Evolutionary conservation across 2,888 invertebrate genomes (phyloP).

Genomic region (Andrena dorsata): DNA sequence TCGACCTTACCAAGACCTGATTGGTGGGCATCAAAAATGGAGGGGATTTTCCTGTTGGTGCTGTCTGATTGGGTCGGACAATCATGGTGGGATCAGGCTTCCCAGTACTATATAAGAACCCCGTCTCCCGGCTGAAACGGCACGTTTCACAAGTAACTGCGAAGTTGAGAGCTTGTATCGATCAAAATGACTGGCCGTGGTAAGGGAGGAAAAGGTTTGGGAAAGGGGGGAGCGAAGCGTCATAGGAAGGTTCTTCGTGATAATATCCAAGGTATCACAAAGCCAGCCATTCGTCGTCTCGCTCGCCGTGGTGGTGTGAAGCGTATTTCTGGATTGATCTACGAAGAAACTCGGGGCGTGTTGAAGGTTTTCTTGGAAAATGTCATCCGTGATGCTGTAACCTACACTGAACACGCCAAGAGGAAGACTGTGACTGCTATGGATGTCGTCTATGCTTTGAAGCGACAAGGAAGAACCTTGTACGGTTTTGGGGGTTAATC

Average conservation of each 20-base stretch:
- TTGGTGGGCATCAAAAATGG: too few species aligned
- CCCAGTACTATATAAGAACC: neutral
- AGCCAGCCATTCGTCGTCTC: neutral
- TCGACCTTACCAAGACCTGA: too few species aligned
- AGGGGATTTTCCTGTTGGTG: neutral
- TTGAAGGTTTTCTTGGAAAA: too few species aligned
- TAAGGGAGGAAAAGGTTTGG: neutral
- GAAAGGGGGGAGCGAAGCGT: neutral
- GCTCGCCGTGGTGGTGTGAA: neutral
- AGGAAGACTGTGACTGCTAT: neutral
- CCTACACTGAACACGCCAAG: too few species aligned
- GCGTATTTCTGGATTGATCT: neutral
- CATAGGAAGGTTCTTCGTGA: too few species aligned
- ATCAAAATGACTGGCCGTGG: neutral
- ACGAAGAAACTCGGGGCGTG: too few species aligned
- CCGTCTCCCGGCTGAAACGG: neutral
- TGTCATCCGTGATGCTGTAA: too few species aligned
- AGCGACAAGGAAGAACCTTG: neutral
- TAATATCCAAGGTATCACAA: too few species aligned
- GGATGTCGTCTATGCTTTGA: neutral
- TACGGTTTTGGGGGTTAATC: neutral
- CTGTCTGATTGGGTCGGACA: neutral
- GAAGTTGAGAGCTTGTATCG: neutral
- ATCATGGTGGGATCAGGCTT: neutral
- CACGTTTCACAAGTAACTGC: neutral